phyloP scores from a whole-genome alignment of 2,888 invertebrate genomes.

The Mylabris sibirica region DNA sequence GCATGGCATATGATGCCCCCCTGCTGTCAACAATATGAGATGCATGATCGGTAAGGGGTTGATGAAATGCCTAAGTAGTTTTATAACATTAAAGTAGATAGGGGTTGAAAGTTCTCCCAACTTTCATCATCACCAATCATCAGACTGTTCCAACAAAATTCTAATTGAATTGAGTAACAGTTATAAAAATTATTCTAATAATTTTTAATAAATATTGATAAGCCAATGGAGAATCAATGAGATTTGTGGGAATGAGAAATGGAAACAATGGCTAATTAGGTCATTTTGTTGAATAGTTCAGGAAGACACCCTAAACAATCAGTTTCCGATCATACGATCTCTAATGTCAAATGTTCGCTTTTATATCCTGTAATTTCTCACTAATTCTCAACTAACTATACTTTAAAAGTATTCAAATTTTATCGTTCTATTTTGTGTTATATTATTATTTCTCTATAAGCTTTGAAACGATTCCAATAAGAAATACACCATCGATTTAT shows the following conservation, averaged over 20 bases:
- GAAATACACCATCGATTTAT: constrained; percentile 9
- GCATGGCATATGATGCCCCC: constrained; percentile 39
- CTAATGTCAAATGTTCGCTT: constrained; percentile 20
- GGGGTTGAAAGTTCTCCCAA: constrained; percentile 27
- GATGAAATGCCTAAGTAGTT: constrained; percentile 26
- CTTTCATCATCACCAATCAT: constrained; percentile 27
- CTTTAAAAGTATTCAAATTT: neutral
- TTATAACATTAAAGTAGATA: constrained; percentile 14
- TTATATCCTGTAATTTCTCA: constrained; percentile 22
- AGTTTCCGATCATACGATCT: constrained; percentile 23
- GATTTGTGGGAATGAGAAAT: constrained; percentile 15
- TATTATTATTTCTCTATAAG: neutral
- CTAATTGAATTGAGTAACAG: no score
- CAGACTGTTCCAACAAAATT: no score
- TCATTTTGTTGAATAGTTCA: constrained; percentile 22
- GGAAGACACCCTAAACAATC: constrained; percentile 23
- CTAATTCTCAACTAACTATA: neutral
- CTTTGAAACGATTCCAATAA: constrained; percentile 4
- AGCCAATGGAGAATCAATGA: neutral
- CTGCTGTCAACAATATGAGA: constrained; percentile 43
- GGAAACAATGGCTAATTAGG: constrained; percentile 25
- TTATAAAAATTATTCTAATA: no score
- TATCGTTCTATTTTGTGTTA: neutral
- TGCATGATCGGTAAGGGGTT: constrained; percentile 43
- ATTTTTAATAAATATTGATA: neutral